These are phyloP conservation scores for Takifugu flavidus DNA, from an alignment of 2,113 vertebrate species.

Conservation along the genomic window DNA sequence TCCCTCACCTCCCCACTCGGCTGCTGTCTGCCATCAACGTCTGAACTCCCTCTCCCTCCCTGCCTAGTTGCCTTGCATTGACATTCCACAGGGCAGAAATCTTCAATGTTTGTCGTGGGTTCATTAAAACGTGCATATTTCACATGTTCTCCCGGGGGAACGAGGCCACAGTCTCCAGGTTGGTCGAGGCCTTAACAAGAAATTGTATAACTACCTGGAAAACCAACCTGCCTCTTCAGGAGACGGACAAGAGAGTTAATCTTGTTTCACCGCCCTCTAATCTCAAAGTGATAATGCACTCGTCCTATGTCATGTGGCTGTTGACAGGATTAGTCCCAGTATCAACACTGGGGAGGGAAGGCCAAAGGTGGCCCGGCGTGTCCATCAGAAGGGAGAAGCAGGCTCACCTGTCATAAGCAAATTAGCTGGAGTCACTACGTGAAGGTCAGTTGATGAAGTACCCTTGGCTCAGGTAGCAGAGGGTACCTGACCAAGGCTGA, in stretches of 20 bases:
- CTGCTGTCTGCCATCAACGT: neutral
- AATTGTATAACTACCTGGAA: neutral
- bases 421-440: conserved; percentile 51
- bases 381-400: conserved; percentile 46
- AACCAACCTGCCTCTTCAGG: neutral
- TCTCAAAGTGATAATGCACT: conserved; percentile 42
- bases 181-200: neutral
- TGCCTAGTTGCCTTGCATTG: neutral
- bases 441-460: conserved; percentile 52
- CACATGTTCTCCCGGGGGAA: neutral
- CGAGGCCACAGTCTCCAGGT: too few species aligned
- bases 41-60: neutral
- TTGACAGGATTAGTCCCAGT: conserved; percentile 22
- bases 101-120: neutral
- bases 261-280: neutral
- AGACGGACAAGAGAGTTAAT: conserved; percentile 8
- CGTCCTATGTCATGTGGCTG: conserved; percentile 31
- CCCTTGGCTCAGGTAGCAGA: conserved; percentile 20
- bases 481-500: conserved; percentile 51
- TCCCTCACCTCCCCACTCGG: neutral
- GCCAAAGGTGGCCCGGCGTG: conserved; percentile 26
- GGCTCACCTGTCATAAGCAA: conserved; percentile 57
- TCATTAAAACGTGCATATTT: neutral
- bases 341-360: conserved; percentile 26
- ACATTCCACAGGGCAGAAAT: neutral